Evolutionary conservation across 2,797 vertebrate genomes (phyloP).

Genomic region (Betta splendens): DNA sequence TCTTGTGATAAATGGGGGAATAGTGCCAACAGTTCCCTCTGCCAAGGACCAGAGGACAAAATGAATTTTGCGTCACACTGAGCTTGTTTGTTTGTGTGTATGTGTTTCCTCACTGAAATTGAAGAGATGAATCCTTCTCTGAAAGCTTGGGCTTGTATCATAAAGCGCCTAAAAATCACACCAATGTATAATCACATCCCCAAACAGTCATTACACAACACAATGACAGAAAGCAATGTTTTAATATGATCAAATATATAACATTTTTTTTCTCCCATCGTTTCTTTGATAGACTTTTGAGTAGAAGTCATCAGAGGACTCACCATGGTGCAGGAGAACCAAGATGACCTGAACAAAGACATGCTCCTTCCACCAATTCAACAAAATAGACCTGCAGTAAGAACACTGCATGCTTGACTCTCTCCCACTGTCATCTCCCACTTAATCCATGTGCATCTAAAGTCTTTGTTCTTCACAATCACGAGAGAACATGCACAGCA

Average conservation of each 20-base stretch:
- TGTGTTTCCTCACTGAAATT: constrained; percentile 39
- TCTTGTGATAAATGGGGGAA: constrained; percentile 49
- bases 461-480: constrained; percentile 57
- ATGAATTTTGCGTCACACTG: constrained; percentile 23
- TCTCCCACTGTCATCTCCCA: constrained; percentile 45
- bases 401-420: constrained; percentile 37
- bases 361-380: constrained; percentile 38
- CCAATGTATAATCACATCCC: constrained; percentile 11
- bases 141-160: constrained; percentile 9
- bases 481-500: constrained; percentile 28
- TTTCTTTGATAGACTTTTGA: constrained; percentile 36
- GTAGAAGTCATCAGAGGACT: constrained; percentile 32
- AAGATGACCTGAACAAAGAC: constrained; percentile 48
- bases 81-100: constrained; percentile 12
- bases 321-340: constrained; percentile 61
- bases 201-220: constrained; percentile 3
- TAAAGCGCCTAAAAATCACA: constrained; percentile 12
- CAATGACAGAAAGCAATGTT: constrained; percentile 8
- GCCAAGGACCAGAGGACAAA: constrained; percentile 31
- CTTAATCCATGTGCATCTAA: constrained; percentile 42
- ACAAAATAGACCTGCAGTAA: constrained; percentile 67
- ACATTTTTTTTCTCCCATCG: constrained; percentile 7
- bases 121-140: constrained; percentile 18
- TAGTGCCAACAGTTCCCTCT: constrained; percentile 31
- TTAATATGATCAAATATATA: constrained; percentile 9